Percentiles rank a stretch among this genome's conserved stretches.
Evolutionary conservation across 2,113 vertebrate species (phyloP).

Genomic region (Cygnus buccinator): DNA sequence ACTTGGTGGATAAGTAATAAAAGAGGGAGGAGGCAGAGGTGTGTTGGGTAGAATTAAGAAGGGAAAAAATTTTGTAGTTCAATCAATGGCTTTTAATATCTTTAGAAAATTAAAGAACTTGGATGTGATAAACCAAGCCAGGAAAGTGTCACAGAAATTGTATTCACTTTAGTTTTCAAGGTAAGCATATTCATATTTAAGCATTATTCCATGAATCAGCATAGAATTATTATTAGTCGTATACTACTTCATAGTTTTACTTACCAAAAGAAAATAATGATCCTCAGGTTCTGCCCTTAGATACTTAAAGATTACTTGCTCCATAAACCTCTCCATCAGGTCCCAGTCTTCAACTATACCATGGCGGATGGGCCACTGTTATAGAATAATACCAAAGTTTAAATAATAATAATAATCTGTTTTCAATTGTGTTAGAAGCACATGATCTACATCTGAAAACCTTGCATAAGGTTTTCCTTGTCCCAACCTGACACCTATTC

Average conservation of each 20-base stretch:
- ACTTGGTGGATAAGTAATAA: not conserved
- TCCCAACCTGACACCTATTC: rapidly evolving
- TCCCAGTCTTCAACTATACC: slow-evolving; percentile 99
- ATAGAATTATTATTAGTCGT: not conserved
- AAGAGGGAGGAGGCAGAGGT: not conserved
- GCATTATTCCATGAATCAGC: not conserved
- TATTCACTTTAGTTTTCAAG: not conserved
- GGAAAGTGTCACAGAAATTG: not conserved
- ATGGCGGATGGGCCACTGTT: slow-evolving; percentile 97
- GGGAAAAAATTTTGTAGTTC: not conserved
- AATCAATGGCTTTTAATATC: not conserved
- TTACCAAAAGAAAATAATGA: slow-evolving; percentile 98
- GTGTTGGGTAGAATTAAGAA: not conserved
- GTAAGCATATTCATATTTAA: not conserved
- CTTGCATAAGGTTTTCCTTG: not conserved
- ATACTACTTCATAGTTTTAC: slow-evolving; percentile 18
- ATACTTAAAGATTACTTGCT: slow-evolving; percentile 99
- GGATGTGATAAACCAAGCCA: not conserved
- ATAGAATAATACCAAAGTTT: not conserved
- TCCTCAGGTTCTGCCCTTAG: slow-evolving; percentile 97
- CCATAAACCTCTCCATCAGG: slow-evolving; percentile 99
- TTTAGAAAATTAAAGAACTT: not conserved
- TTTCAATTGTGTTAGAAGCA: not conserved
- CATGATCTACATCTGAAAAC: not conserved
- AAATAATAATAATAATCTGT: not conserved